Conservation (phyloP, 1,140 invertebrate genomes). For the Copidosoma floridanum region DNA sequence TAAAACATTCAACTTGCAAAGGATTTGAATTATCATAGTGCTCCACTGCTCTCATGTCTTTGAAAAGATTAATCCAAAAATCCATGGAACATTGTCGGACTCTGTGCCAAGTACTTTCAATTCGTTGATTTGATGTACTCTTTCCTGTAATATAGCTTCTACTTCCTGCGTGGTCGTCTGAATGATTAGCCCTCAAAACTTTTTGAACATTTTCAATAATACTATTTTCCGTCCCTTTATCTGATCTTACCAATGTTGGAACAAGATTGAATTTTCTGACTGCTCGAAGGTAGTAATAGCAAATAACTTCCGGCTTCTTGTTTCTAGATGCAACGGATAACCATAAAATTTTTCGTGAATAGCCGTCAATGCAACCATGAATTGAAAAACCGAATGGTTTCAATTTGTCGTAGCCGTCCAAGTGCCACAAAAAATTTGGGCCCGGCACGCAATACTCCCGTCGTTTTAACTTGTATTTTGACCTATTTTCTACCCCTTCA, state of each 20-base stretch:
- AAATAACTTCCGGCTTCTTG: too few relatives aligned
- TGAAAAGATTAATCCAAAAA: constrained; percentile 7
- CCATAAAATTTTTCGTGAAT: constrained; percentile 35
- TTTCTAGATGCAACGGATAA: constrained; percentile 32
- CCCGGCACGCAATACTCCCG: background rate
- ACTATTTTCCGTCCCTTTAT: too few relatives aligned
- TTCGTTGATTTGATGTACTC: constrained; percentile 6
- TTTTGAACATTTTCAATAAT: constrained; percentile 5
- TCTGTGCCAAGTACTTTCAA: background rate
- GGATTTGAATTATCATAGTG: background rate
- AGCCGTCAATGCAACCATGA: constrained; percentile 34
- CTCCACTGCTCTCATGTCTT: background rate
- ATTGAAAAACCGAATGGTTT: background rate
- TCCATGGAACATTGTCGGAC: constrained; percentile 3
- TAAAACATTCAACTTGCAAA: constrained; percentile 6
- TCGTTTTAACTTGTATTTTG: background rate
- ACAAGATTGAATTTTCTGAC: constrained; percentile 15
- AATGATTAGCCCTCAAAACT: background rate
- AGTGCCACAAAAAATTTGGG: background rate
- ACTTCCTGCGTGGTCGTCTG: background rate
- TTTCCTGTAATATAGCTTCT: constrained; percentile 11
- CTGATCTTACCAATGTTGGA: too few relatives aligned
- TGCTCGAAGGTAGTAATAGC: constrained; percentile 34
- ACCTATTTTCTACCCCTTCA: background rate
- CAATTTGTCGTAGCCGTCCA: background rate